Percentiles rank a stretch among this genome's conserved stretches.
phyloP scores from a whole-genome alignment of 2,113 vertebrate genomes.

The Steatornis caripensis region DNA sequence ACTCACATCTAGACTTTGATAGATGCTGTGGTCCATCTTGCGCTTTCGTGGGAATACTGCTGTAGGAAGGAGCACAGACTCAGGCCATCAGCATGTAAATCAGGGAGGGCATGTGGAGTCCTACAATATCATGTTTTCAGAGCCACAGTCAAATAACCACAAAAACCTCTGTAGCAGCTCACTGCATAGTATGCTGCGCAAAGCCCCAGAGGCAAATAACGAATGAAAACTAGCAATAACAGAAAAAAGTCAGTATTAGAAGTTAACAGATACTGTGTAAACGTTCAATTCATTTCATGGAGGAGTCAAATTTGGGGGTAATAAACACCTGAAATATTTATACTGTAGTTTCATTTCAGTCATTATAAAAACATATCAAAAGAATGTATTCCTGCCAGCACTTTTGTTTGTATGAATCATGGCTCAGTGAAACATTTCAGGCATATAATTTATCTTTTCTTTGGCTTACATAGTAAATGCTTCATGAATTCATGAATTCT shows the following conservation, averaged over 20 bases:
- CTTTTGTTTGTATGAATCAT: constrained; percentile 67
- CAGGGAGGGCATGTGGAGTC: neutral
- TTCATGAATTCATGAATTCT: constrained; percentile 78
- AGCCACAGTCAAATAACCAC: neutral
- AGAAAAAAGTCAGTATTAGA: neutral
- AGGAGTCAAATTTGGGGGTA: neutral
- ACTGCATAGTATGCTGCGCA: neutral
- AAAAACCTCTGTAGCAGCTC: neutral
- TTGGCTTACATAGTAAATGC: constrained; percentile 74
- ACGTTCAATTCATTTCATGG: constrained; percentile 3
- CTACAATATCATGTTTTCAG: neutral
- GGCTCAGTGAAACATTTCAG: constrained; percentile 72
- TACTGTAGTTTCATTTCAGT: constrained; percentile 40
- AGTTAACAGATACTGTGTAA: neutral
- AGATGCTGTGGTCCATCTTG: neutral
- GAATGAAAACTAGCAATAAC: neutral
- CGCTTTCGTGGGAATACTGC: neutral
- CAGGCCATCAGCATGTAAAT: neutral
- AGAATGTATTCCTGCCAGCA: constrained; percentile 53
- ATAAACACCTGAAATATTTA: constrained; percentile 46
- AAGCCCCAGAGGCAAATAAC: neutral
- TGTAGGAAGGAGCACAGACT: neutral
- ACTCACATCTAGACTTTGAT: neutral
- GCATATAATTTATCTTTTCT: constrained; percentile 80
- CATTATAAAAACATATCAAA: constrained; percentile 34